Evolutionary conservation across 1,140 invertebrate species (phyloP).

Genomic region (Cotesia glomerata): DNA sequence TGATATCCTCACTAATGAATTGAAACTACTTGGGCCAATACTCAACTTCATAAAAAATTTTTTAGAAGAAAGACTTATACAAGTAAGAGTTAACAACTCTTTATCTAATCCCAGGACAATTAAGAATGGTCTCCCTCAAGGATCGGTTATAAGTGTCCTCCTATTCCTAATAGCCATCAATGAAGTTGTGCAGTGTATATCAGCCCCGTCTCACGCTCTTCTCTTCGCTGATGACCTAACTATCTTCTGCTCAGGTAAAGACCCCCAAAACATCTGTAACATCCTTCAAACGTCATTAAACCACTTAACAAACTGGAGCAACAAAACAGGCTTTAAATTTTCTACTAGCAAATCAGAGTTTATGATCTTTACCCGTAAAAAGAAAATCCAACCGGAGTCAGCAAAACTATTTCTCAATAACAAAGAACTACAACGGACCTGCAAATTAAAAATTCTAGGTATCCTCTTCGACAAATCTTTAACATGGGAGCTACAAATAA

Average conservation of each 20-base stretch:
- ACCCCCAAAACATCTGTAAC: background rate
- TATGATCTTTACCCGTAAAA: background rate
- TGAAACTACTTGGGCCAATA: background rate
- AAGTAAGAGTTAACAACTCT: background rate
- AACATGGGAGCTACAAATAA: conserved; percentile 30
- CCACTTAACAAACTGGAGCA: background rate
- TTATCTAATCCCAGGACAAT: background rate
- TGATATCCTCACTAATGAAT: background rate
- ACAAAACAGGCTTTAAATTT: background rate
- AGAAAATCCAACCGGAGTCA: background rate
- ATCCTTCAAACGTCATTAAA: background rate
- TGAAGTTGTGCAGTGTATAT: conserved; percentile 1
- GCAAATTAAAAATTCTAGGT: background rate
- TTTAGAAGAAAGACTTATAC: background rate
- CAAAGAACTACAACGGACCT: background rate
- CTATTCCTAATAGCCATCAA: conserved; percentile 39
- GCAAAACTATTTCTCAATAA: background rate
- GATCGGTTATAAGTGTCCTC: background rate
- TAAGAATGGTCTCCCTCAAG: background rate
- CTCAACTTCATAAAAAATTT: background rate
- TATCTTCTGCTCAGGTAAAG: background rate
- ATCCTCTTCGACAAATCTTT: conserved; percentile 14
- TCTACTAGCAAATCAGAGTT: background rate
- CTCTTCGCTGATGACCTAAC: conserved; percentile 12
- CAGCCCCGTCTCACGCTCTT: background rate